Evolutionary conservation across 2,797 vertebrate genomes (phyloP).

Genomic region (Xerus rutilus): DNA sequence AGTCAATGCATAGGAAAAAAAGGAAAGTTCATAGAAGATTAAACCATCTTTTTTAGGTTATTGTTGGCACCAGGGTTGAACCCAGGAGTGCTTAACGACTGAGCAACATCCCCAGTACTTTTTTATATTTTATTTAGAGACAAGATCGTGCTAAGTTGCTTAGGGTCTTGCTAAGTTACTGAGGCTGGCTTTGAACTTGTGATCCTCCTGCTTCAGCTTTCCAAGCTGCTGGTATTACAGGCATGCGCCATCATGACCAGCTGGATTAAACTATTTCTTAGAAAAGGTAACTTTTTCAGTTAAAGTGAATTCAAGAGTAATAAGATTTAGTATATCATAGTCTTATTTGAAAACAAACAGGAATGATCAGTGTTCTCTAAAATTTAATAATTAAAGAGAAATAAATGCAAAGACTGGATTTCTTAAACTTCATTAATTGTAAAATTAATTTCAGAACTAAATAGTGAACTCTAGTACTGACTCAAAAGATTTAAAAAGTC

Average conservation of each 20-base stretch:
- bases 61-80: too few species aligned
- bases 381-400: background rate
- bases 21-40: slow-evolving; percentile 23
- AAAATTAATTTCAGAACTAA: slow-evolving; percentile 25
- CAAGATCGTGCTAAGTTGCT: too few species aligned
- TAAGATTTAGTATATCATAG: background rate
- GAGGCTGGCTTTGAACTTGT: too few species aligned
- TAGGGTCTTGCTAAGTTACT: too few species aligned
- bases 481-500: background rate
- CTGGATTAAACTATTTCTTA: background rate
- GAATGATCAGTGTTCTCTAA: background rate
- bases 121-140: too few species aligned
- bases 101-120: too few species aligned
- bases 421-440: background rate
- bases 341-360: slow-evolving; percentile 6
- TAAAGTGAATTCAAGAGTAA: slow-evolving; percentile 3
- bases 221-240: too few species aligned
- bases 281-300: background rate
- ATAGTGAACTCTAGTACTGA: background rate
- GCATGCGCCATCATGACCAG: too few species aligned
- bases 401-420: background rate
- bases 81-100: too few species aligned
- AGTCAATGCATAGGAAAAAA: slow-evolving; percentile 1
- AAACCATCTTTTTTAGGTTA: background rate
- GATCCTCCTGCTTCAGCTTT: too few species aligned